Percentiles rank a stretch among this genome's conserved stretches.
Evolutionary conservation across 2,113 vertebrate species (phyloP).

Genomic region (Myiopsitta monachus): DNA sequence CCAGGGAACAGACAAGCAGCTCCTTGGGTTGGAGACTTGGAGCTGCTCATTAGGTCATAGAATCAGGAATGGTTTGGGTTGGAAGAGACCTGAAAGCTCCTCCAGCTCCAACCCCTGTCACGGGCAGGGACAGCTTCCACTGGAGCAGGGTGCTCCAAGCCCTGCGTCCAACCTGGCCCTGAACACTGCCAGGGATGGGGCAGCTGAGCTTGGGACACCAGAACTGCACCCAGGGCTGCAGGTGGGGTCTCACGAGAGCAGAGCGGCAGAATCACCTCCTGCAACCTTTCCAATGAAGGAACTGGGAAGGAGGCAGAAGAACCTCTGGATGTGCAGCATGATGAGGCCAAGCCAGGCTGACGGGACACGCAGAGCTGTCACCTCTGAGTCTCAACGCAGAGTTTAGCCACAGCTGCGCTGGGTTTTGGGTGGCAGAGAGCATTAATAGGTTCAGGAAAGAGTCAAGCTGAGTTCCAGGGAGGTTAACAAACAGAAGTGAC

Average conservation of each 20-base stretch:
- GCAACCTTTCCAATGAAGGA: not conserved
- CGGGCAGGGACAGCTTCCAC: not conserved
- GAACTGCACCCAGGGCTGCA: not conserved
- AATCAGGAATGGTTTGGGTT: not conserved
- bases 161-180: not conserved
- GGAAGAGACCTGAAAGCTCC: not conserved
- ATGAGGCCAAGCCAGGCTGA: not conserved
- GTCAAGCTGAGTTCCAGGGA: not conserved
- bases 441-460: not conserved
- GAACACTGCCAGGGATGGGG: not conserved
- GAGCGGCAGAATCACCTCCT: not conserved
- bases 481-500: not conserved
- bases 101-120: not conserved
- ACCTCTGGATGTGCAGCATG: rapidly evolving
- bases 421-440: not conserved
- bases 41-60: not conserved
- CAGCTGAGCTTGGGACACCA: not conserved
- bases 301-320: not conserved
- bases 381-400: no score
- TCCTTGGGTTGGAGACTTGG: not conserved
- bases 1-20: not conserved
- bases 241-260: not conserved
- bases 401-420: rapidly evolving
- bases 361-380: rapidly evolving
- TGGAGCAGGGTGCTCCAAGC: not conserved